phyloP scores from a whole-genome alignment of 2,888 invertebrate species.

The Cremastinae sp. region DNA sequence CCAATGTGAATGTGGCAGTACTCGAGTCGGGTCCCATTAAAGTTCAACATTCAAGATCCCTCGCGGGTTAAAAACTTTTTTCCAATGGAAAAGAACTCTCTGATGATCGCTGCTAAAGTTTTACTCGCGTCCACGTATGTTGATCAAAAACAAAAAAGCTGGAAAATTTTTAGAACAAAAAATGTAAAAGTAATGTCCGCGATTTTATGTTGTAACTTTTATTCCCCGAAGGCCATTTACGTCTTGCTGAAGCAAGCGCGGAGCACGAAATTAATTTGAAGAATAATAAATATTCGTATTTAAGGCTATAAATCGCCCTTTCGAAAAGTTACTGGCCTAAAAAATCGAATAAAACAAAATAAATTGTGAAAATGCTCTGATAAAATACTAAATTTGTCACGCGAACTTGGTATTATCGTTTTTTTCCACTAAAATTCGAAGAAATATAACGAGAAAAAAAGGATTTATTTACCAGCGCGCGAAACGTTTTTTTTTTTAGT shows the following conservation, averaged over 20 bases:
- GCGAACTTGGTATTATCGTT: not conserved
- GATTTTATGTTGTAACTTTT: slow-evolving; percentile 4
- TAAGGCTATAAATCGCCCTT: slow-evolving; percentile 25
- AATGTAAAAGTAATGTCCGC: not conserved
- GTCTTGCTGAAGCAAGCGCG: too few species aligned
- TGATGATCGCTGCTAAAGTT: slow-evolving; percentile 39
- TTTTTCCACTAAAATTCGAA: too few species aligned
- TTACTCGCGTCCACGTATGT: slow-evolving; percentile 7
- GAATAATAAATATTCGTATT: slow-evolving; percentile 41
- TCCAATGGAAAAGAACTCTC: not conserved
- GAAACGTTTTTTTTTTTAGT: slow-evolving; percentile 1
- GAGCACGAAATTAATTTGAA: slow-evolving; percentile 34
- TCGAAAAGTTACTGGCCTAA: too few species aligned
- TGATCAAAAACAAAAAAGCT: not conserved
- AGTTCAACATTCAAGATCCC: slow-evolving; percentile 43
- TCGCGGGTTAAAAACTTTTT: slow-evolving; percentile 26
- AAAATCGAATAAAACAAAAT: too few species aligned
- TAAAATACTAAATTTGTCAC: too few species aligned
- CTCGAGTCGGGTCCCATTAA: slow-evolving; percentile 27
- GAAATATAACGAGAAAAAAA: not conserved
- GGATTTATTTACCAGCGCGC: not conserved
- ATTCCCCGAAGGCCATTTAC: not conserved
- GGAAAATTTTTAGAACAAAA: slow-evolving; percentile 10
- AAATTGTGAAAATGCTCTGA: too few species aligned
- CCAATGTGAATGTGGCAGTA: slow-evolving; percentile 15